Conservation (phyloP, 2,113 vertebrate genomes). For the Rhinolophus sinicus region DNA sequence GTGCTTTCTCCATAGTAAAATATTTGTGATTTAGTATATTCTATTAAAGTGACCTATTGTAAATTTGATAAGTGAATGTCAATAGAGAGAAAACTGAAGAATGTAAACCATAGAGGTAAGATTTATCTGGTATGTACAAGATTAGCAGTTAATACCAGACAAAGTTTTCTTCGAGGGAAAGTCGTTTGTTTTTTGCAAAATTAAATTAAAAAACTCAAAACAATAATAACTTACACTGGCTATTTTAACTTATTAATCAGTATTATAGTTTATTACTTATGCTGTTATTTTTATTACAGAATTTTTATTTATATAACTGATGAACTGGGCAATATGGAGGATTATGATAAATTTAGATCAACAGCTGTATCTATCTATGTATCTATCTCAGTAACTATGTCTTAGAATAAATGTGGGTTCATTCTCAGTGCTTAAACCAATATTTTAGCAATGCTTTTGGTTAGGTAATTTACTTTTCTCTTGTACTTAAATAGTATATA, state of each 20-base stretch:
- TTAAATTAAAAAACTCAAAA: slow-evolving; percentile 14
- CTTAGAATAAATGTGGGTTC: neutral
- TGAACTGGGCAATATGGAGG: neutral
- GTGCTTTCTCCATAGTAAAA: neutral
- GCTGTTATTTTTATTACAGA: neutral
- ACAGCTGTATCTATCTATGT: neutral
- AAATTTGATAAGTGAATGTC: neutral
- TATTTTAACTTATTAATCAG: neutral
- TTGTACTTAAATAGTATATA: neutral
- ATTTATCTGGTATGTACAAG: neutral
- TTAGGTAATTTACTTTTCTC: neutral
- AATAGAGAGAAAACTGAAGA: neutral
- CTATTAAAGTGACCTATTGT: neutral
- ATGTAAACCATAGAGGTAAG: neutral
- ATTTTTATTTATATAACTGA: slow-evolving; percentile 7
- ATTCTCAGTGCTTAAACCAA: neutral
- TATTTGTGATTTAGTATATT: neutral
- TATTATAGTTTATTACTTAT: neutral
- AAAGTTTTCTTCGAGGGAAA: neutral
- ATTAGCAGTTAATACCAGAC: neutral
- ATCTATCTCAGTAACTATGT: neutral
- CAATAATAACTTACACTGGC: neutral
- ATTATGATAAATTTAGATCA: neutral
- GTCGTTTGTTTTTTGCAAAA: neutral
- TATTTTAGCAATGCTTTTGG: neutral